A percentile compares a stretch with the other conserved stretches of the same genome.
phyloP scores from a whole-genome alignment of 2,113 vertebrate genomes.

The Pollimyrus isidori region DNA sequence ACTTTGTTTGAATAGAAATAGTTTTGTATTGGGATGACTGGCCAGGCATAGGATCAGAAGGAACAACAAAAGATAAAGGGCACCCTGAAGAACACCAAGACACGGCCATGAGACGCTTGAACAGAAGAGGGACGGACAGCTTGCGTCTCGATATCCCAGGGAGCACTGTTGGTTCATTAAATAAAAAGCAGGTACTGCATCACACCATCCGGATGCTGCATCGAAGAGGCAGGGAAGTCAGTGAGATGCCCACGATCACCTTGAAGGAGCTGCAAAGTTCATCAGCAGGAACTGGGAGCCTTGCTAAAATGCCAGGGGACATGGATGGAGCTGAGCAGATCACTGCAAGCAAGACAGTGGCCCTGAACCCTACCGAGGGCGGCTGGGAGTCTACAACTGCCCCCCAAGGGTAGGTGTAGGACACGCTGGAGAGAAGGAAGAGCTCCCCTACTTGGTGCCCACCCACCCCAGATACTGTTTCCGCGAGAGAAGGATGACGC shows the following conservation, averaged over 20 bases:
- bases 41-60: background rate
- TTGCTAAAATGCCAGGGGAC: background rate
- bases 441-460: background rate
- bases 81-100: background rate
- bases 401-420: background rate
- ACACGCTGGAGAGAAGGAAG: background rate
- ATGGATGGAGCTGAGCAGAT: background rate
- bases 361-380: background rate
- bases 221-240: background rate
- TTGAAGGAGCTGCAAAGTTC: background rate
- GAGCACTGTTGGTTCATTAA: background rate
- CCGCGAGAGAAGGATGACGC: background rate
- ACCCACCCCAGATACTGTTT: background rate
- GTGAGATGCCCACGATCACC: background rate
- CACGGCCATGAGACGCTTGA: background rate
- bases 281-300: background rate
- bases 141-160: background rate
- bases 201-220: background rate
- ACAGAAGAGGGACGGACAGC: background rate
- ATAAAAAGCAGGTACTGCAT: background rate
- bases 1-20: background rate
- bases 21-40: background rate
- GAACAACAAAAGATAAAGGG: background rate
- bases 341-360: background rate
- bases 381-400: background rate